A percentile compares a stretch with the other conserved stretches of the same genome.
Evolutionary conservation across 2,113 vertebrate genomes (phyloP).

Genomic region (Anser cygnoides): DNA sequence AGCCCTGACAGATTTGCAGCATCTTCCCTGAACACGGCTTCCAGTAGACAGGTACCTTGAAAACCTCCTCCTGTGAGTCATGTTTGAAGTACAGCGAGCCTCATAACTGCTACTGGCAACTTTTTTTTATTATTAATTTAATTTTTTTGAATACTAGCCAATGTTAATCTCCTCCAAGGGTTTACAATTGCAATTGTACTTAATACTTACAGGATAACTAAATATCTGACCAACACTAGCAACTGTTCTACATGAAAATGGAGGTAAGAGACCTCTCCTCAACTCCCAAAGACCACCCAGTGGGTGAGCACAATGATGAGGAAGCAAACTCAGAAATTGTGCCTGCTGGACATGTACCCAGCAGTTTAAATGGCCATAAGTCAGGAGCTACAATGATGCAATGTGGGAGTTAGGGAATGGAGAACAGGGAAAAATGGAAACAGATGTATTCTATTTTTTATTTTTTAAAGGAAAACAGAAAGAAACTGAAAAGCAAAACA

Average conservation of each 20-base stretch:
- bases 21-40: not conserved
- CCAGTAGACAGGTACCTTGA: not conserved
- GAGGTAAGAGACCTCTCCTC: not conserved
- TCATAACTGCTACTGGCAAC: not conserved
- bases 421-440: not conserved
- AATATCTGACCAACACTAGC: not conserved
- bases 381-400: not conserved
- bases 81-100: not conserved
- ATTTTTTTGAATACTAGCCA: not conserved
- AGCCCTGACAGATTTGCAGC: not conserved
- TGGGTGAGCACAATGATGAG: not conserved
- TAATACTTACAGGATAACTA: not conserved
- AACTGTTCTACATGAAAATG: not conserved
- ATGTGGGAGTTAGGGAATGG: not conserved
- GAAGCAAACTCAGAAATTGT: not conserved
- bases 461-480: conserved; percentile 21
- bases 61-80: not conserved
- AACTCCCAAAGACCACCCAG: not conserved
- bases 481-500: conserved; percentile 1
- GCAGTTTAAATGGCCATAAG: not conserved
- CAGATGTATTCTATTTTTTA: not conserved
- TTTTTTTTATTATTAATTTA: not conserved
- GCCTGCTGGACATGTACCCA: not conserved
- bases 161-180: not conserved
- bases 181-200: not conserved